Evolutionary conservation across 1,140 invertebrate genomes (phyloP), one percentile per base, ranked within the genome.

Genomic region (Lepidurus couesii): DNA sequence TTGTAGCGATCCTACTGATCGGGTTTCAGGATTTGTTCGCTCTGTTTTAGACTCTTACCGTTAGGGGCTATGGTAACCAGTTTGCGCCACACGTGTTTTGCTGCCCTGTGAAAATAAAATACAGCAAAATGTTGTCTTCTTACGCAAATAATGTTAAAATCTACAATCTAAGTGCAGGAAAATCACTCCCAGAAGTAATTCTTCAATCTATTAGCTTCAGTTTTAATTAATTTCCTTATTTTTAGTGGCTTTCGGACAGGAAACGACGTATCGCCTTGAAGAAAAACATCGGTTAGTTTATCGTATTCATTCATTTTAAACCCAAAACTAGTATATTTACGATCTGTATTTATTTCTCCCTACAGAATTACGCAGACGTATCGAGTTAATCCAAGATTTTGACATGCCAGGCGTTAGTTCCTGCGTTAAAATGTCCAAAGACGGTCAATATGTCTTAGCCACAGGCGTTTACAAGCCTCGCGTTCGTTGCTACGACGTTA

Each of bases 331-430:
- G 24, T 24, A 24, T 24, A 24, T 24, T 13, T 42, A 75, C 16
- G 5, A 11, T 42, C 34, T 21, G 1, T 7, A 0, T 21, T 79
- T 43, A 7, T 73, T 1, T 11, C 0, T 53, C 1, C 1, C 1
- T 81, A 80, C 80, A 83, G 95, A 97, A 84, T 88, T 98, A 47
- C 88, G 95, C 80, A 89, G 92, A 81, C 87, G 95, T 83, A 98
- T 99, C 81, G 94, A 99, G 85, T 89, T 99, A 21, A 95, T 99
- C 82, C 98, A 99, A 86, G 98, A 99, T 84, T 99, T 99, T 90
- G 95, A 98, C 81, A 99, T 99, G 98, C 98, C 98, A 77, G 94
- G 90, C 79, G 88, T 99, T 1, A 97, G 95, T 83, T 93, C 91
- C 53, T 90, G 89, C 65, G 89, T 99, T 73, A 89, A 90, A 84